Evolutionary conservation across 2,797 vertebrate genomes (phyloP).

Genomic region (Galago senegalensis): DNA sequence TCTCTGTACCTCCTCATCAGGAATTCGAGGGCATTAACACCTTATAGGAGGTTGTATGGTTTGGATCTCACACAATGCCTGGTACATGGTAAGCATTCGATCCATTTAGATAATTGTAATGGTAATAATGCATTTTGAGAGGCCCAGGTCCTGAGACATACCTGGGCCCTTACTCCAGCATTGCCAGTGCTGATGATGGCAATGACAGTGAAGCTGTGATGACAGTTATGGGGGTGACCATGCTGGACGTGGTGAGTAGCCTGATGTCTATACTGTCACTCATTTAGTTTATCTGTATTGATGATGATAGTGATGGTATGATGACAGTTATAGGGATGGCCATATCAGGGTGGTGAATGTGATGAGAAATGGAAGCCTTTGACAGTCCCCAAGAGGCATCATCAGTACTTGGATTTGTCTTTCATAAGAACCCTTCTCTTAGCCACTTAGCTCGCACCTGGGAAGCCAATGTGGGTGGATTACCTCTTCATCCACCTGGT

Average conservation of each 20-base stretch:
- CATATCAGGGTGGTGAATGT: background rate
- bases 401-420: background rate
- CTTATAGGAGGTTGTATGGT: background rate
- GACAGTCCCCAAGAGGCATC: background rate
- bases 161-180: no score
- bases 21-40: background rate
- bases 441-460: background rate
- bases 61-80: background rate
- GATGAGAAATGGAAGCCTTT: conserved; percentile 10
- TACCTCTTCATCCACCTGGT: background rate
- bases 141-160: background rate
- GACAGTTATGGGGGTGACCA: background rate
- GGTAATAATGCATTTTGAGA: background rate
- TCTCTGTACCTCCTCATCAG: background rate
- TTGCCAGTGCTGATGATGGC: background rate
- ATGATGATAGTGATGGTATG: background rate
- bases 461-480: no score
- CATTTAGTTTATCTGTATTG: background rate
- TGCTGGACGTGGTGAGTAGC: background rate
- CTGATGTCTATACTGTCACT: background rate
- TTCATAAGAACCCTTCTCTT: background rate
- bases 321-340: background rate
- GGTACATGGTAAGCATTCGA: background rate
- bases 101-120: background rate
- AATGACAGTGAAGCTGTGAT: background rate